These are phyloP conservation scores for Tachysurus fulvidraco DNA, from an alignment of 2,113 vertebrate genomes.

Conservation along the genomic window DNA sequence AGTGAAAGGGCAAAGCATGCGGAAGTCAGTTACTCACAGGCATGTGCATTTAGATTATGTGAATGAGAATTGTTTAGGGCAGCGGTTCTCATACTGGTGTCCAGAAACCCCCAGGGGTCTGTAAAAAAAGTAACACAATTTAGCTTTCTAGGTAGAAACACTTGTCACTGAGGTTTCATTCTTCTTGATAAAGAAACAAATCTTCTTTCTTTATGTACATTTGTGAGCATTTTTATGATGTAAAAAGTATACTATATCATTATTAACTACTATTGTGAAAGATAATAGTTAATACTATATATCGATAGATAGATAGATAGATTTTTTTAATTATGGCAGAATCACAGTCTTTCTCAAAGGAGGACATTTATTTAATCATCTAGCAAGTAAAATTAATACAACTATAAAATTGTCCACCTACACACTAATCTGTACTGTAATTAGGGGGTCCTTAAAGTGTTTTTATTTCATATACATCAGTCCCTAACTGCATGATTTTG, in stretches of 20 bases:
- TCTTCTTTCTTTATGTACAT: too few relatives aligned
- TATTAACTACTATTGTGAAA: too few relatives aligned
- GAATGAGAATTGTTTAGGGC: conserved; percentile 15
- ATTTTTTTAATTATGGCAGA: neutral
- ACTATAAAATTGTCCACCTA: neutral
- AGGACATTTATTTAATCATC: neutral
- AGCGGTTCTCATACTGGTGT: neutral
- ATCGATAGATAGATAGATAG: neutral
- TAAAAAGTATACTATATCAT: too few relatives aligned
- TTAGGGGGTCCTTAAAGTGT: neutral
- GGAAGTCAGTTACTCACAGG: conserved; percentile 50
- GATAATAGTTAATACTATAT: too few relatives aligned
- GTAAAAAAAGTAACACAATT: neutral
- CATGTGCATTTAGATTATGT: conserved; percentile 27
- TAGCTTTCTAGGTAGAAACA: neutral
- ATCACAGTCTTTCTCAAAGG: neutral
- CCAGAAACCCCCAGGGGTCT: neutral
- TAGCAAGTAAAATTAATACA: neutral
- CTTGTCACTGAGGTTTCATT: too few relatives aligned
- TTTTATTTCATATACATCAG: neutral
- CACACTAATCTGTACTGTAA: neutral
- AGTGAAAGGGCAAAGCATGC: conserved; percentile 58
- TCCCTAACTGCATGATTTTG: neutral
- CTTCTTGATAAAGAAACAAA: too few relatives aligned
- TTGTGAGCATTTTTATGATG: too few relatives aligned